Conservation (phyloP, 2,797 vertebrate species). For the Erpetoichthys calabaricus region DNA sequence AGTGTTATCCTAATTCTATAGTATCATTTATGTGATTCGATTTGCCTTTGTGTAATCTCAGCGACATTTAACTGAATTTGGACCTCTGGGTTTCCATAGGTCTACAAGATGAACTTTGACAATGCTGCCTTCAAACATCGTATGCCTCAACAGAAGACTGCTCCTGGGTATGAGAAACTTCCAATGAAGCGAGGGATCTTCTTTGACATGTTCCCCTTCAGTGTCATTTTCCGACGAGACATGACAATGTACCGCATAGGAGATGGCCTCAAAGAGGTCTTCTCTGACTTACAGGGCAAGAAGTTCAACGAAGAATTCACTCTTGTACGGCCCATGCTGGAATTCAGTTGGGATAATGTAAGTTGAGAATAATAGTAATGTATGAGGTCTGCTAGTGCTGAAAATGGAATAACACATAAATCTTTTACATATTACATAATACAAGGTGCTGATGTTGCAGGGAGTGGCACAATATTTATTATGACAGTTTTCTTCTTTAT, state of each 20-base stretch:
- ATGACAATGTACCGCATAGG: conserved; percentile 59
- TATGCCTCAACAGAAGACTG: conserved; percentile 54
- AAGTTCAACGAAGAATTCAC: conserved; percentile 57
- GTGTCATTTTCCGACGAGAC: conserved; percentile 53
- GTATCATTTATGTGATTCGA: too few relatives aligned
- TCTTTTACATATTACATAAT: too few relatives aligned
- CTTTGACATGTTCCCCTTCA: conserved; percentile 60
- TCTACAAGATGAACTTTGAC: conserved; percentile 63
- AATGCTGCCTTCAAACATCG: conserved; percentile 57
- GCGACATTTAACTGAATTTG: too few relatives aligned
- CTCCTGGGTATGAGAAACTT: conserved; percentile 55
- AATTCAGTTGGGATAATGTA: conserved; percentile 61
- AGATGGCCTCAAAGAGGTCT: conserved; percentile 54
- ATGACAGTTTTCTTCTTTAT: too few relatives aligned
- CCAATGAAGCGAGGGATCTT: conserved; percentile 57
- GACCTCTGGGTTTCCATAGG: conserved; percentile 22
- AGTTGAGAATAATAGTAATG: conserved; percentile 13
- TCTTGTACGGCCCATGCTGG: conserved; percentile 51
- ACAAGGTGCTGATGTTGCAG: too few relatives aligned
- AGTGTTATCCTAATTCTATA: too few relatives aligned
- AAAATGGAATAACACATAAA: too few relatives aligned
- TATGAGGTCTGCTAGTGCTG: too few relatives aligned
- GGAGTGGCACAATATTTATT: too few relatives aligned
- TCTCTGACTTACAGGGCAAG: conserved; percentile 56
- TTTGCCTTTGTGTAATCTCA: too few relatives aligned